These are phyloP conservation scores for Thamnophis elegans DNA, from an alignment of 2,797 vertebrate genomes.

Conservation along the genomic window DNA sequence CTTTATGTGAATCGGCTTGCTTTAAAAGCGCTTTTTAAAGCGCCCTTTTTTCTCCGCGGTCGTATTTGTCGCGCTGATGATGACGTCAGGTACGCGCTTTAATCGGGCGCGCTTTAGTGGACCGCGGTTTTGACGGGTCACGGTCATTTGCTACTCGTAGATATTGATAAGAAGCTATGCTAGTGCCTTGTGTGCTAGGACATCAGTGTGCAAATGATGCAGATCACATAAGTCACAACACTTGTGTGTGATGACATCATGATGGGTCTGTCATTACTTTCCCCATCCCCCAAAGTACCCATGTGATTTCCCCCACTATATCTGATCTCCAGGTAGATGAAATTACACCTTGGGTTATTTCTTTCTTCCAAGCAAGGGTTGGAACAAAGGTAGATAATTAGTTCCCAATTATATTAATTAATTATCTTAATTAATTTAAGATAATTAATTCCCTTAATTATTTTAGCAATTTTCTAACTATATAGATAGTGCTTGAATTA, in stretches of 20 bases:
- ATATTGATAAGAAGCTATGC: neutral
- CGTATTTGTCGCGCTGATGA: no score
- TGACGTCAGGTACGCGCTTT: no score
- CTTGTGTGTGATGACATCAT: neutral
- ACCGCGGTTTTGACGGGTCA: no score
- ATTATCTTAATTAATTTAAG: no score
- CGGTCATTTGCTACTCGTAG: neutral
- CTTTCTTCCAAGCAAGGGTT: neutral
- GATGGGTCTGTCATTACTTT: neutral
- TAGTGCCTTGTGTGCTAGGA: neutral
- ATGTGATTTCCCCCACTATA: neutral
- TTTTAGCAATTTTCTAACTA: neutral
- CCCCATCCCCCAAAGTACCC: neutral
- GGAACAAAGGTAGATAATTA: neutral
- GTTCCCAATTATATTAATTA: no score
- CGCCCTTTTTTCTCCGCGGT: no score
- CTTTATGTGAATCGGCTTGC: no score
- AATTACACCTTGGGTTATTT: neutral
- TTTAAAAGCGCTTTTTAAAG: no score
- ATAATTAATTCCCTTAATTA: neutral
- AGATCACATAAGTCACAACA: neutral
- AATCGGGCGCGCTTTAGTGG: no score
- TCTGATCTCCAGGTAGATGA: neutral
- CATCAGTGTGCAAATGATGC: neutral
- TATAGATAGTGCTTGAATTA: no score